A percentile compares a stretch with the other conserved stretches of the same genome.
These are phyloP conservation scores for Alfaro cultratus DNA, from an alignment of 2,797 vertebrate genomes.

Conservation along the genomic window DNA sequence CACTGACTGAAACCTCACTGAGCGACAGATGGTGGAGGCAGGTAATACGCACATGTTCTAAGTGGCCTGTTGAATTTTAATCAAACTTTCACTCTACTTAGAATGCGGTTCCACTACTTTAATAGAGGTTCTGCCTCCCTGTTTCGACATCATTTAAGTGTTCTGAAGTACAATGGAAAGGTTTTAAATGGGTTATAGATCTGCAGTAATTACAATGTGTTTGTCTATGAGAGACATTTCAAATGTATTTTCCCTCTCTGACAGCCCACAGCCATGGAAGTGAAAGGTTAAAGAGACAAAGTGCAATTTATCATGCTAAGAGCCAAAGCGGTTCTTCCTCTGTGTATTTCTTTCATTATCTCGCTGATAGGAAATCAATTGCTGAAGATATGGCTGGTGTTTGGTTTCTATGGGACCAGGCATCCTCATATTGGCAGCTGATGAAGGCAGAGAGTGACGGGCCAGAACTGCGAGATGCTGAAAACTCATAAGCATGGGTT, in stretches of 20 bases:
- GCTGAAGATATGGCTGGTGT: conserved; percentile 28
- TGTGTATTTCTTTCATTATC: conserved; percentile 30
- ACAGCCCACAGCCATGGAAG: neutral
- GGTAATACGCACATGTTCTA: conserved; percentile 19
- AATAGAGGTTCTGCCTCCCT: neutral
- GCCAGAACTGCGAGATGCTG: neutral
- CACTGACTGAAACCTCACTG: conserved; percentile 43
- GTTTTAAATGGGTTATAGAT: conserved; percentile 20
- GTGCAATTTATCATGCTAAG: conserved; percentile 21
- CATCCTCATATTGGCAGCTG: conserved; percentile 29
- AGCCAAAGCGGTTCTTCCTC: conserved; percentile 27
- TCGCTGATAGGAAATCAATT: conserved; percentile 46
- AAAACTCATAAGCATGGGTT: conserved; percentile 5
- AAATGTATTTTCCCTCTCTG: conserved; percentile 9
- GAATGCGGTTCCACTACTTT: neutral
- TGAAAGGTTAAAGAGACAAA: conserved; percentile 29
- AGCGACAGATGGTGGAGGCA: conserved; percentile 67
- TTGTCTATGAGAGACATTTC: conserved; percentile 9
- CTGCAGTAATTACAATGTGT: conserved; percentile 22
- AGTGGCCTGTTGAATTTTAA: neutral
- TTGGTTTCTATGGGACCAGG: conserved; percentile 46
- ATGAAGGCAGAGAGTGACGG: conserved; percentile 18
- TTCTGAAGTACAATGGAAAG: neutral
- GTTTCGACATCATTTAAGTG: neutral
- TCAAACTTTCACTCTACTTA: neutral